Evolutionary conservation across 2,888 invertebrate genomes (phyloP), one percentile per base, ranked within the genome.

Genomic region (Apodemia duryi): DNA sequence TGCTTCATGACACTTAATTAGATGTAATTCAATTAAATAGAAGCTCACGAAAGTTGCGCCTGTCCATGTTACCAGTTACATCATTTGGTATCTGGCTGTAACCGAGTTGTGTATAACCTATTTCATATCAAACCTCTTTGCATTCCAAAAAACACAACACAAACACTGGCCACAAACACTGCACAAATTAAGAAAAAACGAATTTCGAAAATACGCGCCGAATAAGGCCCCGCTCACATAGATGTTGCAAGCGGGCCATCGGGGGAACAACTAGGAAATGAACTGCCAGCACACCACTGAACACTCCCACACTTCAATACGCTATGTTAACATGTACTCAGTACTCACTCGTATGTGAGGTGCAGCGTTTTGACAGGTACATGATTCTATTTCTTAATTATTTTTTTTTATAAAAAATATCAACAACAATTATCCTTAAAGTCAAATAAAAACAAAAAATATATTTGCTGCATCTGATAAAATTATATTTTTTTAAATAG

Each of bases 191-290:
- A 66, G 68, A 72, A 71, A 69, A 72, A 68, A 70, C 69, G 69
- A 73, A 74, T 78, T 83, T 83, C 78, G 79, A 82, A 83, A 81
- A 78, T 79, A 74, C 85, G 84, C 89, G 87, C 85, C 84, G 81
- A 84, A 85, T 87, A 83, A 90, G 86, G 90, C 84, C 88, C 85
- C 86, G 88, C 87, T 84, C 82, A 90, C 89, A 89, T 82, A 81
- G 83, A 81, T 87, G 88, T 85, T 85, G 86, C 87, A 86, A 86
- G 88, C 89, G 88, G 86, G 88, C 89, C 86, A 85, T 83, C 86
- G 80, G 76, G 84, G 86, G 85, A 85, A 77, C 88, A 84, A 91
- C 89, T 91, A 91, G 91, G 91, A 91, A 91, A 86, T 85, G 87
- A 86, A 82, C 76, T 80, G 83, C 77, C 83, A 74, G 76, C 83